These are phyloP conservation scores for Girardinus metallicus DNA, from an alignment of 2,797 vertebrate species.

Conservation along the genomic window DNA sequence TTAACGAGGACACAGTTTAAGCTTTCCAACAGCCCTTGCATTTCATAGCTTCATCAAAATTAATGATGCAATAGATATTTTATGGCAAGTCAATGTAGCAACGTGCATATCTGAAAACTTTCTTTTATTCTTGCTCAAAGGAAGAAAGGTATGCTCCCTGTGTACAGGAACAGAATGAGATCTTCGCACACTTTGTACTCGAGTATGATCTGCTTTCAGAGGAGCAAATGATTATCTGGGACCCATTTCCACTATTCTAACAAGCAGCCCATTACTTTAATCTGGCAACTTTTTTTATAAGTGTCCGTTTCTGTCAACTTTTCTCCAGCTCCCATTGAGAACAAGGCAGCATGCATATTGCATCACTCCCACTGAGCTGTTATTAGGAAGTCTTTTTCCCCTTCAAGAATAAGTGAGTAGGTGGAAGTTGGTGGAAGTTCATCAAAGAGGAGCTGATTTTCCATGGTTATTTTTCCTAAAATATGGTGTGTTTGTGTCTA, in stretches of 20 bases:
- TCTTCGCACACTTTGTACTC: constrained; percentile 44
- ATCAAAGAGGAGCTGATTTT: constrained; percentile 45
- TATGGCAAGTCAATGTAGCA: constrained; percentile 79
- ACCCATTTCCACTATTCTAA: constrained; percentile 49
- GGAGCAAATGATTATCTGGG: constrained; percentile 35
- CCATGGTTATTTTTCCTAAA: constrained; percentile 20
- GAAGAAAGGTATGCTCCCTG: constrained; percentile 66
- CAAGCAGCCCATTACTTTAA: constrained; percentile 48
- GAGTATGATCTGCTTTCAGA: constrained; percentile 42
- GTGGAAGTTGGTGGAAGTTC: constrained; percentile 39
- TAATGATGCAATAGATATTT: constrained; percentile 86
- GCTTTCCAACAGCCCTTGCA: constrained; percentile 78
- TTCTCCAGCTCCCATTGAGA: constrained; percentile 55
- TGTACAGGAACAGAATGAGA: constrained; percentile 45
- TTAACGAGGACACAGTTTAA: constrained; percentile 84
- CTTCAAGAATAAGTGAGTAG: constrained; percentile 46
- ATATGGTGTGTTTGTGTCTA: constrained; percentile 28
- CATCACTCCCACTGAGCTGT: constrained; percentile 59
- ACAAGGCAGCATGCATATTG: constrained; percentile 67
- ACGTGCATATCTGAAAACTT: constrained; percentile 84
- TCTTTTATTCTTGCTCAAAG: constrained; percentile 69
- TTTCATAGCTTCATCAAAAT: constrained; percentile 85
- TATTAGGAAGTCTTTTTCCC: constrained; percentile 46
- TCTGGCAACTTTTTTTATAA: constrained; percentile 55
- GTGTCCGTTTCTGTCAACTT: constrained; percentile 62